A percentile compares a stretch with the other conserved stretches of the same genome.
These are phyloP conservation scores for Cydia pomonella DNA, from an alignment of 1,140 invertebrate species.

Conservation along the genomic window DNA sequence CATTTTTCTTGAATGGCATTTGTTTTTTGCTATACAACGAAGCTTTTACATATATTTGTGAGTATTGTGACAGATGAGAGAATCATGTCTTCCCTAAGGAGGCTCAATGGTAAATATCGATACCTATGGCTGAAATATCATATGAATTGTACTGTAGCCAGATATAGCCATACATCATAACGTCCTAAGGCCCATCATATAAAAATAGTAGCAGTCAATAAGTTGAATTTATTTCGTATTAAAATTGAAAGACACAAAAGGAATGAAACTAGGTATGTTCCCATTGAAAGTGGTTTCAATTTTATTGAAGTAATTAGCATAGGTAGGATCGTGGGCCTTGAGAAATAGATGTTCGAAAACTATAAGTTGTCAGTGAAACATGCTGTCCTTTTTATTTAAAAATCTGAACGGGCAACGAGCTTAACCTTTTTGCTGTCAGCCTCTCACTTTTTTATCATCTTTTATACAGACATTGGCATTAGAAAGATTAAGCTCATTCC, in stretches of 20 bases:
- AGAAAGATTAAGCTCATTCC: background rate
- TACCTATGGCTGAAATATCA: background rate
- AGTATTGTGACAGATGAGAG: slow-evolving; percentile 19
- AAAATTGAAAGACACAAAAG: too few relatives aligned
- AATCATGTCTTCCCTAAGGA: slow-evolving; percentile 26
- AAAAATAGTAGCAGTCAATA: too few relatives aligned
- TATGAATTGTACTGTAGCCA: background rate
- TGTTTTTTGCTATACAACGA: slow-evolving; percentile 37
- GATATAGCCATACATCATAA: background rate
- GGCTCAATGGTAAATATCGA: background rate
- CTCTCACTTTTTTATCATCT: background rate
- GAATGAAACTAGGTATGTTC: too few relatives aligned
- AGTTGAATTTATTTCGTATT: too few relatives aligned
- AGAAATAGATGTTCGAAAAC: too few relatives aligned
- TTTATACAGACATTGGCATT: background rate
- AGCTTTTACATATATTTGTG: slow-evolving; percentile 20
- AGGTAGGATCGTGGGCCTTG: too few relatives aligned
- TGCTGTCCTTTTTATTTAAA: too few relatives aligned
- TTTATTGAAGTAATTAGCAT: too few relatives aligned
- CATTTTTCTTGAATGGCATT: slow-evolving; percentile 38
- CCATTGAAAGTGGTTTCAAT: too few relatives aligned
- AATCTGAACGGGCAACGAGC: background rate
- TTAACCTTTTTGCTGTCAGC: background rate
- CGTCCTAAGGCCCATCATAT: too few relatives aligned
- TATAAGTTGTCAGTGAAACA: too few relatives aligned